Percentiles rank a stretch among this genome's conserved stretches.
These are phyloP conservation scores for Pinna nobilis DNA, from an alignment of 1,140 invertebrate genomes.

Conservation along the genomic window DNA sequence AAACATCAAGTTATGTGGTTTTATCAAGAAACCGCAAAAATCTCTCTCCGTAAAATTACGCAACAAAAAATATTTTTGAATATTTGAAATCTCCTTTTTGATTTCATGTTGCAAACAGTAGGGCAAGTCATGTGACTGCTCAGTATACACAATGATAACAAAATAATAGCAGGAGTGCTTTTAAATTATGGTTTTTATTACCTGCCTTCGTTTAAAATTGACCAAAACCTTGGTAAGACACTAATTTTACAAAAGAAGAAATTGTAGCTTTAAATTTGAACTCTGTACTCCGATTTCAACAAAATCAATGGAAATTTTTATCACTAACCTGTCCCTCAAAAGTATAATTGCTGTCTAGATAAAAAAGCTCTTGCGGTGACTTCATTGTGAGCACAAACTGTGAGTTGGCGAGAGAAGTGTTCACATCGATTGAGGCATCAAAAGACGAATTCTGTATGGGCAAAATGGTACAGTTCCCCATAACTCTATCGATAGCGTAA, in stretches of 20 bases:
- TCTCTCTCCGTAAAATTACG: no score
- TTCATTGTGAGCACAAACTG: slow-evolving; percentile 47
- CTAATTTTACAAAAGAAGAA: no score
- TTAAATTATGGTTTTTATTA: background rate
- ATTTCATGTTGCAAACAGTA: no score
- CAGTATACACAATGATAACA: background rate
- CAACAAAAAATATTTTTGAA: no score
- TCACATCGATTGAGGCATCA: slow-evolving; percentile 30
- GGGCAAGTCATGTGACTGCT: background rate
- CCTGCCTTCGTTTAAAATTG: no score
- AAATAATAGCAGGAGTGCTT: background rate
- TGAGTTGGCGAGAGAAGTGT: background rate
- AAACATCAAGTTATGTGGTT: no score
- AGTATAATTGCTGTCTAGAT: slow-evolving; percentile 43
- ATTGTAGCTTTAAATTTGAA: no score
- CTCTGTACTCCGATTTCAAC: no score
- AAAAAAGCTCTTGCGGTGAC: slow-evolving; percentile 45
- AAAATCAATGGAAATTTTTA: background rate
- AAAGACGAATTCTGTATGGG: slow-evolving; percentile 39
- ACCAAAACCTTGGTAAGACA: no score
- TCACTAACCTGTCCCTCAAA: slow-evolving; percentile 53
- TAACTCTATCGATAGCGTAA: slow-evolving; percentile 45
- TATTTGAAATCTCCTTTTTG: no score
- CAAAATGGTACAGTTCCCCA: slow-evolving; percentile 52
- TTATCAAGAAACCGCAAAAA: no score